phyloP scores from a whole-genome alignment of 2,797 vertebrate species.

The Micropoecilia bifurca region DNA sequence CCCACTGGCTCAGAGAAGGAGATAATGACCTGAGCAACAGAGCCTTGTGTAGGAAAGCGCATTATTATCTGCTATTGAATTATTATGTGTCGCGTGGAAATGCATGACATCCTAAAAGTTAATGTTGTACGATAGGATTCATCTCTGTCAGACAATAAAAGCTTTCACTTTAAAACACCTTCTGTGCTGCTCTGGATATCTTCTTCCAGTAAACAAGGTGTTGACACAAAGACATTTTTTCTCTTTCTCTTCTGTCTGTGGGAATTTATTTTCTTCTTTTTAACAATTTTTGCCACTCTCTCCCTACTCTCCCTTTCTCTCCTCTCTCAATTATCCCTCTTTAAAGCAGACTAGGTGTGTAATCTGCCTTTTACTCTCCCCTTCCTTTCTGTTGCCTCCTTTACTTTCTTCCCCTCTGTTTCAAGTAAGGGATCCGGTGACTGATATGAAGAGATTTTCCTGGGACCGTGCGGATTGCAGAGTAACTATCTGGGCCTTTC shows the following conservation, averaged over 20 bases:
- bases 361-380: constrained; percentile 64
- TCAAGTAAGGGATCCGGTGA: constrained; percentile 88
- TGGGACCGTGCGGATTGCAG: constrained; percentile 82
- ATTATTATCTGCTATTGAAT: constrained; percentile 34
- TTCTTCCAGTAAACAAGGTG: constrained; percentile 62
- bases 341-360: constrained; percentile 66
- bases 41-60: constrained; percentile 19
- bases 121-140: constrained; percentile 44
- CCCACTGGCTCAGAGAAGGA: constrained; percentile 33
- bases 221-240: constrained; percentile 56
- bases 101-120: constrained; percentile 47
- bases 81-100: constrained; percentile 41
- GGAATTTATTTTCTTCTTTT: constrained; percentile 47
- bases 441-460: constrained; percentile 88
- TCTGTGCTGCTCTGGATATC: constrained; percentile 48
- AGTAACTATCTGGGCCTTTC: constrained; percentile 89
- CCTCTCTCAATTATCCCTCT: constrained; percentile 44
- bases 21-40: constrained; percentile 24
- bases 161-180: constrained; percentile 53
- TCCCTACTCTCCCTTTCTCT: constrained; percentile 42
- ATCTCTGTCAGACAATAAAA: constrained; percentile 50
- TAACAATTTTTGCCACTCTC: constrained; percentile 61
- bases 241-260: constrained; percentile 43
- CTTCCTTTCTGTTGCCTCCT: constrained; percentile 49
- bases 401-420: constrained; percentile 72